A percentile compares a stretch with the other conserved stretches of the same genome.
Evolutionary conservation across 2,797 vertebrate genomes (phyloP).

Genomic region (Tachyglossus aculeatus): DNA sequence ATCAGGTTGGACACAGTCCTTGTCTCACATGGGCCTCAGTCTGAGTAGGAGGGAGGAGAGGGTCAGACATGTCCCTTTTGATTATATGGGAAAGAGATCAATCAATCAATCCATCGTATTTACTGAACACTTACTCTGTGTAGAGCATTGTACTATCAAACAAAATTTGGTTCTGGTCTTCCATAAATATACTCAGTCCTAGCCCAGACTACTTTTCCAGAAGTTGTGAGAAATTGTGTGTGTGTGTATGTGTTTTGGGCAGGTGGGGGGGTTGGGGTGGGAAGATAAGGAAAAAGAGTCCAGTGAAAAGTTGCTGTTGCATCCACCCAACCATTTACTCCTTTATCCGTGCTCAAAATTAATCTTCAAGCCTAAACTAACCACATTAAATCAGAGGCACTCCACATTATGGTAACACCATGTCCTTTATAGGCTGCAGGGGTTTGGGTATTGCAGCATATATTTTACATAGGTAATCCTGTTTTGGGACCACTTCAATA

Average conservation of each 20-base stretch:
- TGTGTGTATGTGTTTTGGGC: too few species aligned
- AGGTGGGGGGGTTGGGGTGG: too few species aligned
- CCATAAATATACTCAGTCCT: constrained; percentile 52
- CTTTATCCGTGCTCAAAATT: constrained; percentile 43
- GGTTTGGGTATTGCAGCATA: constrained; percentile 39
- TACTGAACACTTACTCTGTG: too few species aligned
- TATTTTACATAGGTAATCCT: constrained; percentile 63
- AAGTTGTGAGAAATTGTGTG: constrained; percentile 48
- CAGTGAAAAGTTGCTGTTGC: constrained; percentile 49
- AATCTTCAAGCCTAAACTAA: constrained; percentile 30
- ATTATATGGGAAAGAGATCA: too few species aligned
- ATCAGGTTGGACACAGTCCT: too few species aligned
- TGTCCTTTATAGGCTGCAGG: constrained; percentile 58
- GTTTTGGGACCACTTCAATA: constrained; percentile 51
- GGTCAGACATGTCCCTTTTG: too few species aligned
- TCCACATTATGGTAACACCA: constrained; percentile 39
- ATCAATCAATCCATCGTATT: too few species aligned
- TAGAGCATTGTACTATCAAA: too few species aligned
- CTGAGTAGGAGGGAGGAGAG: too few species aligned
- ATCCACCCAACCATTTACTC: constrained; percentile 37
- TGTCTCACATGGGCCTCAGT: too few species aligned
- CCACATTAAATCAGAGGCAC: constrained; percentile 51
- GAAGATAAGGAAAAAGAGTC: too few species aligned
- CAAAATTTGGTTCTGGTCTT: too few species aligned
- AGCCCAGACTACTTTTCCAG: constrained; percentile 57